Evolutionary conservation across 2,113 vertebrate genomes (phyloP).

Genomic region (Crotalus tigris): DNA sequence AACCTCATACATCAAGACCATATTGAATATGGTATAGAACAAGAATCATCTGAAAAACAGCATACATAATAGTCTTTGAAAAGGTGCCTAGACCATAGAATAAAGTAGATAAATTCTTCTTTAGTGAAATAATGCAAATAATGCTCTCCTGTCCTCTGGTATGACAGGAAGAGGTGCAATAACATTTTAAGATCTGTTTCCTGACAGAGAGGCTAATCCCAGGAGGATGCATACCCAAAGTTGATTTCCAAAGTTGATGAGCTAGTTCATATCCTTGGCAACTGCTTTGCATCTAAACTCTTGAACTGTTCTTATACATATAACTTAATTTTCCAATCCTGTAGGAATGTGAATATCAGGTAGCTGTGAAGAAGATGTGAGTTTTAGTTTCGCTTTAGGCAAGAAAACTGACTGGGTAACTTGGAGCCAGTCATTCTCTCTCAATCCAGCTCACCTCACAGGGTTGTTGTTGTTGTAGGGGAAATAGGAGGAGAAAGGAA

Average conservation of each 20-base stretch:
- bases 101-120: not conserved
- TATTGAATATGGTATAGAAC: constrained; percentile 37
- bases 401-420: not conserved
- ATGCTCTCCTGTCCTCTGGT: not conserved
- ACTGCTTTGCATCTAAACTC: not conserved
- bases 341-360: not conserved
- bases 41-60: not conserved
- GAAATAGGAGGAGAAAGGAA: not conserved
- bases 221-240: not conserved
- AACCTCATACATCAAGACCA: constrained; percentile 41
- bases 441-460: not conserved
- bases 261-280: not conserved
- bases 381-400: not conserved
- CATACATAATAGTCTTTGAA: not conserved
- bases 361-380: not conserved
- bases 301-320: not conserved
- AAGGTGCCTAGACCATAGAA: not conserved
- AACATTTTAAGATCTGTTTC: not conserved
- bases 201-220: not conserved
- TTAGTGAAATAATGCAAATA: not conserved
- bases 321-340: not conserved
- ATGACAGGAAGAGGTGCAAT: no score
- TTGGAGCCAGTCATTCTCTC: not conserved
- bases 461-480: not conserved
- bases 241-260: not conserved